Evolutionary conservation across 2,113 vertebrate genomes (phyloP).

Genomic region (Callorhinus ursinus): DNA sequence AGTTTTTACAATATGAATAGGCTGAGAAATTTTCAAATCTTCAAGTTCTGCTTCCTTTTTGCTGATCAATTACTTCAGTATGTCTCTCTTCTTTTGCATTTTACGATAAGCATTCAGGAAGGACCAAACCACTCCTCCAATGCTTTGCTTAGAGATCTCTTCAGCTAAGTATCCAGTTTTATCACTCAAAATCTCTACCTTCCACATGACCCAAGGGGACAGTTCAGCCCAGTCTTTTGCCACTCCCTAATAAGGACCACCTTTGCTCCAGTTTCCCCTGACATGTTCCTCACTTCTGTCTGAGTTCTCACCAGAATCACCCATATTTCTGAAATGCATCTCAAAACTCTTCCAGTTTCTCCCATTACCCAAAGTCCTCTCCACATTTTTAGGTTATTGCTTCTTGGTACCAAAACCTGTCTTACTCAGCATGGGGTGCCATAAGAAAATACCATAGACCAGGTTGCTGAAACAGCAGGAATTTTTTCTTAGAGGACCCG

Average conservation of each 20-base stretch:
- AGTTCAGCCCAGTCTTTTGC: background rate
- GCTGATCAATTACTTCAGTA: background rate
- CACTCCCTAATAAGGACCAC: background rate
- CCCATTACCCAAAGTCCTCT: background rate
- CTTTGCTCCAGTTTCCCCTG: background rate
- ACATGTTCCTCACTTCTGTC: background rate
- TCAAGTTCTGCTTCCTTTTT: background rate
- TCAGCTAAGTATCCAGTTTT: background rate
- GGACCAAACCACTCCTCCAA: background rate
- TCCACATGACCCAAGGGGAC: background rate
- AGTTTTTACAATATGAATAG: background rate
- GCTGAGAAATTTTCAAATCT: background rate
- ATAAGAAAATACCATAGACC: background rate
- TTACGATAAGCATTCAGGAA: background rate
- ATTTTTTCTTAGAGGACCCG: background rate
- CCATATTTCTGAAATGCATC: background rate
- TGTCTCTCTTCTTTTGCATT: background rate
- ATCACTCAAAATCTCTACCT: background rate
- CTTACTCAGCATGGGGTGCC: background rate
- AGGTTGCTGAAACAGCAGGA: background rate
- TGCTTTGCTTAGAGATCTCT: background rate
- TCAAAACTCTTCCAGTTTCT: background rate
- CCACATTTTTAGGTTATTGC: background rate
- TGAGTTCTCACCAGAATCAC: background rate
- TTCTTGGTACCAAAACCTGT: no score